A percentile compares a stretch with the other conserved stretches of the same genome.
These are phyloP conservation scores for Sebastes hopkinsi DNA, from an alignment of 2,797 vertebrate genomes.

Conservation along the genomic window DNA sequence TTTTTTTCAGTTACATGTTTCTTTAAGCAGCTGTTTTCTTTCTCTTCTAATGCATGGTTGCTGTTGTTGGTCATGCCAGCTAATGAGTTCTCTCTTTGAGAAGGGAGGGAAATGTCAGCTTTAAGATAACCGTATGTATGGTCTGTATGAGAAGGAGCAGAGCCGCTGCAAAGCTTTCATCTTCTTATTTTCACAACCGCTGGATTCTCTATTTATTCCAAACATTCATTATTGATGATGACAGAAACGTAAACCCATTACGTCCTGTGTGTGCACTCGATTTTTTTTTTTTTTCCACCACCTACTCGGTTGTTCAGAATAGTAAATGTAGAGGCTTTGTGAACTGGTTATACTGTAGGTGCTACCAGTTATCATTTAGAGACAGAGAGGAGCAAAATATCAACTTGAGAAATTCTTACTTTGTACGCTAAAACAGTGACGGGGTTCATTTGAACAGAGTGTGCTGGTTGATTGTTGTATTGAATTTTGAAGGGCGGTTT, in stretches of 20 bases:
- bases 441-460: neutral
- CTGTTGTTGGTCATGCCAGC: neutral
- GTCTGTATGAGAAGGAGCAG: neutral
- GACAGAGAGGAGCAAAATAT: neutral
- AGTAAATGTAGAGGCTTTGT: neutral
- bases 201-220: slow-evolving; percentile 19
- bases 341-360: neutral
- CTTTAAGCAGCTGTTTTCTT: neutral
- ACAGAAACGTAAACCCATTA: slow-evolving; percentile 11
- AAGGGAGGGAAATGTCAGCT: neutral
- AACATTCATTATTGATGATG: slow-evolving; percentile 31
- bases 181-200: slow-evolving; percentile 18
- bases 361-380: neutral
- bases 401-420: neutral
- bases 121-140: neutral
- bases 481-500: neutral
- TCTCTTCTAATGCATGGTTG: neutral
- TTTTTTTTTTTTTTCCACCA: neutral
- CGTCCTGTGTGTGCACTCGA: neutral
- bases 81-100: neutral
- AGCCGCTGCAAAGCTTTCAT: slow-evolving; percentile 21
- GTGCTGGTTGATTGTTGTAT: neutral
- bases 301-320: neutral
- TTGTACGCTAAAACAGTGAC: neutral
- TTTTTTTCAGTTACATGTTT: neutral